Conservation (phyloP, 2,113 vertebrate genomes). For the Myocastor coypus region DNA sequence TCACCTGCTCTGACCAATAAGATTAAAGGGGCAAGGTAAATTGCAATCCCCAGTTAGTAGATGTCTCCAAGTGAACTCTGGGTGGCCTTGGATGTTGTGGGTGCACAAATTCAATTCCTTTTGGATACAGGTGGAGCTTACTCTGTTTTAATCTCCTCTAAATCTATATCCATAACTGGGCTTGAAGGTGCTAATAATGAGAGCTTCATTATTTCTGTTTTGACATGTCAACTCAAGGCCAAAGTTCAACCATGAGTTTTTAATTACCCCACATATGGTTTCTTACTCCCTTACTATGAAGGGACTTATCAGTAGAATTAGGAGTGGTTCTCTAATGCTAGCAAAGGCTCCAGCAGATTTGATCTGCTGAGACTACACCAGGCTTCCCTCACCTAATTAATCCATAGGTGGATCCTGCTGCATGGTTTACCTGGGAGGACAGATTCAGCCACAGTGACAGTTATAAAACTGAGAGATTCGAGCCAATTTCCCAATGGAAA, state of each 20-base stretch:
- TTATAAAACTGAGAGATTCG: neutral
- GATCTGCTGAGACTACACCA: neutral
- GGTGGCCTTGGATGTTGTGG: neutral
- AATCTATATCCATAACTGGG: neutral
- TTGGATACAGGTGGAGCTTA: neutral
- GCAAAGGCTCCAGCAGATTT: neutral
- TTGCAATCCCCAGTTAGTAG: neutral
- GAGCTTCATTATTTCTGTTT: neutral
- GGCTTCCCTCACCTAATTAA: neutral
- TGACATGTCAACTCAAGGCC: neutral
- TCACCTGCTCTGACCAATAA: neutral
- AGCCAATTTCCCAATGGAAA: neutral
- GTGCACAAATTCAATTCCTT: neutral
- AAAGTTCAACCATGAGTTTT: neutral
- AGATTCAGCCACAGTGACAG: neutral
- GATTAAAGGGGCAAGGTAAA: neutral
- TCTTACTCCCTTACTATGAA: neutral
- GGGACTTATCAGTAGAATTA: neutral
- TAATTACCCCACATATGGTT: neutral
- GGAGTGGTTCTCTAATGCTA: neutral
- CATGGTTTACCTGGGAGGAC: neutral
- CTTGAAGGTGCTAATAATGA: too few species aligned
- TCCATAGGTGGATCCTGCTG: neutral
- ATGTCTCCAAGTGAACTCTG: neutral
- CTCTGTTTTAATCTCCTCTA: neutral